phyloP scores from a whole-genome alignment of 2,888 invertebrate genomes.

The Dolichopus griseipennis region DNA sequence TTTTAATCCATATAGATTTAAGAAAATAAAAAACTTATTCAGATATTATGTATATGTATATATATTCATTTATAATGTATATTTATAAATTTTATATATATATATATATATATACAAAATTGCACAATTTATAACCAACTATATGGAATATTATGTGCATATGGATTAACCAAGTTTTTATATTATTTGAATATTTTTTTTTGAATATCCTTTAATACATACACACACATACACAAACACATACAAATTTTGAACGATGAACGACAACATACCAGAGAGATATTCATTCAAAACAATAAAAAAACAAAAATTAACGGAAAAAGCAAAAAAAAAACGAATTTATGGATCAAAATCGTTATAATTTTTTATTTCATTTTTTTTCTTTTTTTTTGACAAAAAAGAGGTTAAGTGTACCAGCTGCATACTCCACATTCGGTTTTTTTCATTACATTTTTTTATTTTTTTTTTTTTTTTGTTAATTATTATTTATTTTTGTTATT shows the following conservation, averaged over 20 bases:
- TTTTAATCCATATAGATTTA: too few species aligned
- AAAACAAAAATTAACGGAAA: neutral
- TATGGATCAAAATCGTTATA: neutral
- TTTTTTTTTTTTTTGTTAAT: too few species aligned
- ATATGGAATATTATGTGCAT: too few species aligned
- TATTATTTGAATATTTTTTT: too few species aligned
- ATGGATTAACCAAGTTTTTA: neutral
- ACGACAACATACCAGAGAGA: too few species aligned
- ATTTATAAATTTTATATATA: neutral
- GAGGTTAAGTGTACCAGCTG: neutral
- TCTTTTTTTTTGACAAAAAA: neutral
- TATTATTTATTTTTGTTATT: too few species aligned
- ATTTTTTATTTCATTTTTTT: neutral
- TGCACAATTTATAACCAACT: too few species aligned
- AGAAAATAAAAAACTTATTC: too few species aligned
- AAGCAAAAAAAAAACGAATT: neutral
- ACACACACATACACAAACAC: neutral
- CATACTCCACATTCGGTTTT: neutral
- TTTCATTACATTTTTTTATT: too few species aligned
- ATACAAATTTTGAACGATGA: too few species aligned
- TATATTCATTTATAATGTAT: neutral
- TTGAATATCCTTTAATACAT: neutral
- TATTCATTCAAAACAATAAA: neutral
- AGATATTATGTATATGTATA: too few species aligned
- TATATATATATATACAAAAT: neutral